A percentile compares a stretch with the other conserved stretches of the same genome.
Evolutionary conservation across 2,797 vertebrate genomes (phyloP).

Genomic region (Hydrocynus forskahlii): DNA sequence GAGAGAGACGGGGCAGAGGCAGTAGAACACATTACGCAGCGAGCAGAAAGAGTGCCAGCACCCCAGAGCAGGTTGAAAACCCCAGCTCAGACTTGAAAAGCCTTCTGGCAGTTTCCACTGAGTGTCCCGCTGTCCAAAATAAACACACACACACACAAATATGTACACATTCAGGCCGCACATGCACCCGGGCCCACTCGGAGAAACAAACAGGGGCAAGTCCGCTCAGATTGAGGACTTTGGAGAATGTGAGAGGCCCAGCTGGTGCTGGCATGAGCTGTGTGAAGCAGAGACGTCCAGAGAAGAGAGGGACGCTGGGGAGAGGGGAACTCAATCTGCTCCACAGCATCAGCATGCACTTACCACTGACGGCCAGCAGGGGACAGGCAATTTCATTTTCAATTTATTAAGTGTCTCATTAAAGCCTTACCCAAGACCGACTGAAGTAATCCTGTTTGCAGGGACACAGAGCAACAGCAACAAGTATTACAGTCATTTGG

Average conservation of each 20-base stretch:
- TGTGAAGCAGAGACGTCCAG: constrained; percentile 46
- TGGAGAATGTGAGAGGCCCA: constrained; percentile 48
- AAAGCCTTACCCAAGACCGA: neutral
- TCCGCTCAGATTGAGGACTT: constrained; percentile 32
- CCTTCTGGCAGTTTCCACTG: constrained; percentile 32
- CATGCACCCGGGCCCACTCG: constrained; percentile 17
- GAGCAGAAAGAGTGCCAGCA: neutral
- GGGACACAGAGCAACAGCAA: neutral
- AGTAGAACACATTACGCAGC: constrained; percentile 6
- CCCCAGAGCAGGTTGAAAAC: constrained; percentile 26
- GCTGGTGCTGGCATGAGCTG: constrained; percentile 51
- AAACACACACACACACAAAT: constrained; percentile 33
- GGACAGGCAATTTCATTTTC: constrained; percentile 45
- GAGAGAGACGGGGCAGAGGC: constrained; percentile 17
- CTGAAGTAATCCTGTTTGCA: neutral
- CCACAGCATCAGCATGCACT: constrained; percentile 19
- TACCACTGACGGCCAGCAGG: constrained; percentile 43
- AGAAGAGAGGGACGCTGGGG: constrained; percentile 27
- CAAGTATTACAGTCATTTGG: neutral
- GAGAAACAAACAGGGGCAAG: constrained; percentile 47
- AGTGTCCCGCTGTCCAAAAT: constrained; percentile 39
- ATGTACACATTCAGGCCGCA: constrained; percentile 42
- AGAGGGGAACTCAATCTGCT: constrained; percentile 49
- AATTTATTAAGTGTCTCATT: constrained; percentile 2
- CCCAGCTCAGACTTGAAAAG: constrained; percentile 28